Percentiles rank a stretch among this genome's conserved stretches.
phyloP scores from a whole-genome alignment of 2,113 vertebrate species.

The Zootoca vivipara region DNA sequence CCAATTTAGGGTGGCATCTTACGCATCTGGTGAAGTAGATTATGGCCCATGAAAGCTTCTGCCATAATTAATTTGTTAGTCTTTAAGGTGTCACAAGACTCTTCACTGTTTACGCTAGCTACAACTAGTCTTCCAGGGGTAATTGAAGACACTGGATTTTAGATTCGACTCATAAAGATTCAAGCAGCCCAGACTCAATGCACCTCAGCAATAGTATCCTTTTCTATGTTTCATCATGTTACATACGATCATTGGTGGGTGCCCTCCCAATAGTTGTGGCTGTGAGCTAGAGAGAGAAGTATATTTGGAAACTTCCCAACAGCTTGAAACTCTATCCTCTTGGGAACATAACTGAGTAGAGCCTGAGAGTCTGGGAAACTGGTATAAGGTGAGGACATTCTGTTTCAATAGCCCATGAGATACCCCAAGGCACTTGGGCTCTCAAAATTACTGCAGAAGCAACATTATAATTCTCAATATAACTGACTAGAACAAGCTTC shows the following conservation, averaged over 20 bases:
- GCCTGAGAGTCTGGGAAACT: background rate
- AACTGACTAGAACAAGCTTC: background rate
- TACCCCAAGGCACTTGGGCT: background rate
- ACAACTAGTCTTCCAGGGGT: background rate
- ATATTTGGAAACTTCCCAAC: background rate
- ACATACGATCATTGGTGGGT: background rate
- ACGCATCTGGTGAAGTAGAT: too few relatives aligned
- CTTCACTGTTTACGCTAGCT: background rate
- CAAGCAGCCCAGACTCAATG: background rate
- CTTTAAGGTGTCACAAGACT: too few relatives aligned
- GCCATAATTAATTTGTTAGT: too few relatives aligned
- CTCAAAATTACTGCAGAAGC: background rate
- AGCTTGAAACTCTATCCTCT: background rate
- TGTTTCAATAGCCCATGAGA: background rate
- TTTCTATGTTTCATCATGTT: conserved; percentile 1
- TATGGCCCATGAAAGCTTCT: too few relatives aligned
- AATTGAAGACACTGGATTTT: background rate
- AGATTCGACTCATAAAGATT: conserved; percentile 8
- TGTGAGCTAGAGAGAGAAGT: background rate
- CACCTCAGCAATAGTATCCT: background rate
- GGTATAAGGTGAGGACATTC: background rate
- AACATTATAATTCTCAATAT: background rate
- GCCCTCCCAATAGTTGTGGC: background rate
- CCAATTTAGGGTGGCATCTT: too few relatives aligned
- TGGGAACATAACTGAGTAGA: background rate